A percentile compares a stretch with the other conserved stretches of the same genome.
Evolutionary conservation across 2,888 invertebrate genomes (phyloP).

Genomic region (Scelioninae gen. 1): DNA sequence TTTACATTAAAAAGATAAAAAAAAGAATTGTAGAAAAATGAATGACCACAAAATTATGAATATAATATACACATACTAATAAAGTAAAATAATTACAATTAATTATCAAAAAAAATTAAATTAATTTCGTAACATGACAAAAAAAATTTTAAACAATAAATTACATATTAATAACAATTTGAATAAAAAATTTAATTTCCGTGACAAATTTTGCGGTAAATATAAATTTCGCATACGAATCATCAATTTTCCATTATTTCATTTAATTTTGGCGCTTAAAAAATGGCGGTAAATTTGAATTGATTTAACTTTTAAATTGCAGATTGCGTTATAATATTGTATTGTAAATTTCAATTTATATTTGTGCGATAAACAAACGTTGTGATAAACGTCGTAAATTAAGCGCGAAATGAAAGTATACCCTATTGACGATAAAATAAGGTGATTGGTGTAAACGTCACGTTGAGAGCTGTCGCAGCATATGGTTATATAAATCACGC

Average conservation of each 20-base stretch:
- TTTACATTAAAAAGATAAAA: no score
- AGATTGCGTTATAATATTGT: not conserved
- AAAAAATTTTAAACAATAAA: no score
- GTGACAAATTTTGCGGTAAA: no score
- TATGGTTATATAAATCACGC: constrained; percentile 59
- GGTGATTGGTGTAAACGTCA: constrained; percentile 55
- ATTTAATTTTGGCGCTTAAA: not conserved
- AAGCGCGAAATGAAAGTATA: constrained; percentile 43
- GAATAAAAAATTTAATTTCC: no score
- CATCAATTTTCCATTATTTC: not conserved
- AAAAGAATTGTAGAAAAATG: no score
- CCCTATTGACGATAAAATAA: constrained; percentile 49
- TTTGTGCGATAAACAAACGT: constrained; percentile 39
- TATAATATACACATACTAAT: no score
- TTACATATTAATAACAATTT: no score
- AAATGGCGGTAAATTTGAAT: constrained; percentile 18
- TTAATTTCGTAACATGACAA: no score
- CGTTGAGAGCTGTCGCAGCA: constrained; percentile 39
- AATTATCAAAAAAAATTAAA: no score
- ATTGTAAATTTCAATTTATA: constrained; percentile 43
- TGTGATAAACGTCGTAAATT: constrained; percentile 54
- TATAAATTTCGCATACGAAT: no score
- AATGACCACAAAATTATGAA: no score
- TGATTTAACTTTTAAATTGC: not conserved
- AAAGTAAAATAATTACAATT: no score